A percentile compares a stretch with the other conserved stretches of the same genome.
Conservation (phyloP, 2,888 invertebrate genomes). For the Cerastis leucographa region DNA sequence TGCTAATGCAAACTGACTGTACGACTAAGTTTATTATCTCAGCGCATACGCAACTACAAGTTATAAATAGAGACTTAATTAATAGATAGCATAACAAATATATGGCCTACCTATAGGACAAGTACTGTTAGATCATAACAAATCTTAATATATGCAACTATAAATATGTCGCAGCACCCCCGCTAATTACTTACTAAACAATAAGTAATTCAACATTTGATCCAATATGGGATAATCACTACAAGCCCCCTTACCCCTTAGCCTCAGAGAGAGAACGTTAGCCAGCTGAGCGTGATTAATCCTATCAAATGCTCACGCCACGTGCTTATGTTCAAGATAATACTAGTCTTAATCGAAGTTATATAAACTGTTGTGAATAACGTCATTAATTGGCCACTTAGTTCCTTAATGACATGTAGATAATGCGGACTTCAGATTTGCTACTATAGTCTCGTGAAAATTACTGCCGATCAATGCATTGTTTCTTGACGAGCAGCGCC, state of each 20-base stretch:
- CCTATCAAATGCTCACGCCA: conserved; percentile 10
- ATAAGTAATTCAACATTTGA: not conserved
- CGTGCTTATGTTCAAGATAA: conserved; percentile 9
- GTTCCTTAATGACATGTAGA: not conserved
- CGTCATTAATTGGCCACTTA: conserved; percentile 19
- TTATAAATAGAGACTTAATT: conserved; percentile 38
- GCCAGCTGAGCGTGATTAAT: not conserved
- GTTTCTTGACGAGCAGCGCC: not conserved
- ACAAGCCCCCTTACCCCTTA: conserved; percentile 9
- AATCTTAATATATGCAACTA: not conserved
- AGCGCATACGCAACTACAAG: conserved; percentile 15
- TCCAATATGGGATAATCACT: not conserved
- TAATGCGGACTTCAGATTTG: conserved; percentile 1
- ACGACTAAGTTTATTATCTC: conserved; percentile 20
- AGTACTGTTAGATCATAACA: not conserved
- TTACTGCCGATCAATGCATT: not conserved
- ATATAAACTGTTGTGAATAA: conserved; percentile 46
- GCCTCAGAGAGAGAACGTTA: conserved; percentile 12
- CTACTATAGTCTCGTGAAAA: not conserved
- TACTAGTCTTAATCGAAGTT: conserved; percentile 11
- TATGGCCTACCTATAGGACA: not conserved
- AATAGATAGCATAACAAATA: conserved; percentile 11
- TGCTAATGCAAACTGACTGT: conserved; percentile 4
- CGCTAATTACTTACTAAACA: not conserved
- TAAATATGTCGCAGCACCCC: not conserved